A percentile compares a stretch with the other conserved stretches of the same genome.
These are phyloP conservation scores for Miichthys miiuy DNA, from an alignment of 2,797 vertebrate genomes.

Conservation along the genomic window DNA sequence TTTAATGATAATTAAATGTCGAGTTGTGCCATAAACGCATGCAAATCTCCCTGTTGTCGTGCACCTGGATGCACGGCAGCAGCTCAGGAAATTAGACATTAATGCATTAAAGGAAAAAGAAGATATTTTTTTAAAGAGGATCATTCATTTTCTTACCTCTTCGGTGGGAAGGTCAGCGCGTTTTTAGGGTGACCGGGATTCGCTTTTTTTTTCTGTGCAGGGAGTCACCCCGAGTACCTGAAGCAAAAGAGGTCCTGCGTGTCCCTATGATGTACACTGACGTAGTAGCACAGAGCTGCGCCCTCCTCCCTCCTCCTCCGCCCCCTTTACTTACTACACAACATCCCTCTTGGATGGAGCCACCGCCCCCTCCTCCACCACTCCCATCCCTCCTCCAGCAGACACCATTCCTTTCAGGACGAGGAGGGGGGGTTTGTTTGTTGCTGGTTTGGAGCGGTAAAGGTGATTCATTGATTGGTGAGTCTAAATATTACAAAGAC, in stretches of 20 bases:
- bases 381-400: conserved; percentile 43
- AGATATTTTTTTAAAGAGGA: background rate
- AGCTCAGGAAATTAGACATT: background rate
- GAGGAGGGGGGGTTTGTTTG: conserved; percentile 22
- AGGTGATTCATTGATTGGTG: background rate
- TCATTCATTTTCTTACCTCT: conserved; percentile 59
- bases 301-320: conserved; percentile 43
- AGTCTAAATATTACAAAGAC: background rate
- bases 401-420: conserved; percentile 58
- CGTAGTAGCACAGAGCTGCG: conserved; percentile 60
- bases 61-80: background rate
- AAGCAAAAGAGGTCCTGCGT: conserved; percentile 52
- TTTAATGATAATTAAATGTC: background rate
- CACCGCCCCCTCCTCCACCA: conserved; percentile 52
- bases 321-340: conserved; percentile 71
- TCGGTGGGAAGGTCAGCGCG: conserved; percentile 18
- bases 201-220: conserved; percentile 48
- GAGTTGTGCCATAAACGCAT: background rate
- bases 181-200: conserved; percentile 44
- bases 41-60: background rate
- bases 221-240: conserved; percentile 67
- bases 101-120: background rate
- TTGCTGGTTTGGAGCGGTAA: background rate
- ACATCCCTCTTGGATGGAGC: conserved; percentile 66
- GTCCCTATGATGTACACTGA: conserved; percentile 70